Conservation (phyloP, 2,888 invertebrate genomes). For the Volucella zonaria region DNA sequence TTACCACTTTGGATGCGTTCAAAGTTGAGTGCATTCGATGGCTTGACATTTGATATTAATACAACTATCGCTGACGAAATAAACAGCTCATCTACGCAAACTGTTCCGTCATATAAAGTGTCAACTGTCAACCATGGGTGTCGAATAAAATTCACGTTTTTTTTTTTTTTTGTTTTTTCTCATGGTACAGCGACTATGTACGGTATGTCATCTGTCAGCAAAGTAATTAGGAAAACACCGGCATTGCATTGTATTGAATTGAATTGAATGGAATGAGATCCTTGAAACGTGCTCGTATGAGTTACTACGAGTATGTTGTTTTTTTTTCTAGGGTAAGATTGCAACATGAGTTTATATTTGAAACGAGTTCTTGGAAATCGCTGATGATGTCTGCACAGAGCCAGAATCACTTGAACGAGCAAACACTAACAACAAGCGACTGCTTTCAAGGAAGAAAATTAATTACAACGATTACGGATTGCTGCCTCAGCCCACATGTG, state of each 20-base stretch:
- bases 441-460: slow-evolving; percentile 25
- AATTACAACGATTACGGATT: slow-evolving; percentile 31
- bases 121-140: slow-evolving; percentile 16
- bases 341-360: slow-evolving; percentile 22
- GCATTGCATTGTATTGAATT: slow-evolving; percentile 3
- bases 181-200: slow-evolving; percentile 16
- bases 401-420: slow-evolving; percentile 27
- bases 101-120: slow-evolving; percentile 18
- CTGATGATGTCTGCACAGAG: slow-evolving; percentile 12
- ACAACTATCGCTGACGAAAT: neutral
- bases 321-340: slow-evolving; percentile 7
- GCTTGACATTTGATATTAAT: slow-evolving; percentile 40
- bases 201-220: slow-evolving; percentile 19
- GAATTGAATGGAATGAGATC: slow-evolving; percentile 17
- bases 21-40: slow-evolving; percentile 26
- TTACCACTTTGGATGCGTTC: slow-evolving; percentile 20
- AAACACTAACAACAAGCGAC: neutral
- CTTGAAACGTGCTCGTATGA: slow-evolving; percentile 12
- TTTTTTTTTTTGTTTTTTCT: slow-evolving; percentile 19
- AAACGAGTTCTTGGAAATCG: slow-evolving; percentile 37
- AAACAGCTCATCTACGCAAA: neutral
- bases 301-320: neutral
- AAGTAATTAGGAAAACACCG: slow-evolving; percentile 25
- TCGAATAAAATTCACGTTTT: slow-evolving; percentile 18
- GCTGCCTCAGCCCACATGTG: slow-evolving; percentile 30